Evolutionary conservation across 1,140 invertebrate species (phyloP), one percentile per base, ranked within the genome.

Genomic region (Diorhabda carinulata): DNA sequence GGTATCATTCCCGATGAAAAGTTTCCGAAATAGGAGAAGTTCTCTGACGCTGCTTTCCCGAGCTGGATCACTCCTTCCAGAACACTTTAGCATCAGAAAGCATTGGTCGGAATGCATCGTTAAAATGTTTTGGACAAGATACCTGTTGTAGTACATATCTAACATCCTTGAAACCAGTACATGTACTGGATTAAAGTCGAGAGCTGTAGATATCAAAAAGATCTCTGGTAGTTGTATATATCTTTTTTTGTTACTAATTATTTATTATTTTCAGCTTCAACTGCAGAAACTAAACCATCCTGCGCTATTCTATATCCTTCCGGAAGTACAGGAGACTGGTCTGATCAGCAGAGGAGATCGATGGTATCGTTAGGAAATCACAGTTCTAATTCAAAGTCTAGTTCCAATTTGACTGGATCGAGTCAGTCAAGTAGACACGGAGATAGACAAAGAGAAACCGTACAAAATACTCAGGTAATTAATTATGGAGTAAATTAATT

Each of bases 341-440:
- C 90, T 85, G 25, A 90, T 85, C 66, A 90, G 87, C 79, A 80
- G 70, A 81, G 90, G 68, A 84, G 89, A 67, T 92, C 91, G n/a
- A 87, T 89, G 78, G 86, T 90, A 41, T 92, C 89, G 0, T 73
- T 87, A n/a, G 86, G 87, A 4, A 90, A 90, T 76, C 87, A 89
- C 79, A 90, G 89, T 6, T 87, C 85, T 57, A 90, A 90, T 61
- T 88, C 87, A 61, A 91, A 91, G 78, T 90, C 89, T 0, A 90
- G 88, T 67, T 88, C 88, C 67, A 91, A 91, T 78, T 78, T 90
- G 57, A 90, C 88, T 0, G 86, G 86, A 43, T 80, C 79, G 5
- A 80, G 79, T 72, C 80, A 81, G 68, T 80, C 79, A 5, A 81
- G 80, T 73, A 70, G 79, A 47, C 80, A 80, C 63, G 80, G 80